A percentile compares a stretch with the other conserved stretches of the same genome.
Evolutionary conservation across 2,113 vertebrate species (phyloP).

Genomic region (Scomber colias): DNA sequence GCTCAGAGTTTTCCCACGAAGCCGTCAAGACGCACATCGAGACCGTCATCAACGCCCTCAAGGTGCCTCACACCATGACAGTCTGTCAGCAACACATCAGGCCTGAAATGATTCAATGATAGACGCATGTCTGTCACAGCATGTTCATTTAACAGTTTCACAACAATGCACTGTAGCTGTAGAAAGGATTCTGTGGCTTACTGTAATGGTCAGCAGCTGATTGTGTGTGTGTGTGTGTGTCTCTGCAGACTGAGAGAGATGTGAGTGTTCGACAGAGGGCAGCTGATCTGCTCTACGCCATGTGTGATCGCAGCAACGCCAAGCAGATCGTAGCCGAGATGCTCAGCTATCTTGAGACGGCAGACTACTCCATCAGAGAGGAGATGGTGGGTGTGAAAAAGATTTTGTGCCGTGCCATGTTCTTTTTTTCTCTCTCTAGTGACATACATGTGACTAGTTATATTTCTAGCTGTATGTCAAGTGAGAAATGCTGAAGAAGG

Average conservation of each 20-base stretch:
- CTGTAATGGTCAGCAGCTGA: not conserved
- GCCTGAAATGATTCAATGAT: not conserved
- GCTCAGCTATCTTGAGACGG: conserved; percentile 94
- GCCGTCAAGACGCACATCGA: conserved; percentile 90
- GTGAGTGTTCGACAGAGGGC: conserved; percentile 94
- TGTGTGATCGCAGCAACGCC: conserved; percentile 95
- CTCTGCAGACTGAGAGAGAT: conserved; percentile 90
- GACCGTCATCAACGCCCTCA: conserved; percentile 89
- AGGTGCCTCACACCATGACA: conserved; percentile 71
- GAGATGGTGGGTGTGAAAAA: conserved; percentile 86
- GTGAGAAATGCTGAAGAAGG: not conserved
- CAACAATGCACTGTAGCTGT: too few relatives aligned
- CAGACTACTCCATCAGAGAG: conserved; percentile 94
- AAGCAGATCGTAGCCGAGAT: conserved; percentile 96
- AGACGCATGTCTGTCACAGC: too few relatives aligned
- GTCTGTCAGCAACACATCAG: not conserved
- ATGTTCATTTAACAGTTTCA: too few relatives aligned
- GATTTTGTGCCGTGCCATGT: not conserved
- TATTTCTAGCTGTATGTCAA: not conserved
- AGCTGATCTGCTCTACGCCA: conserved; percentile 93
- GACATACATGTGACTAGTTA: not conserved
- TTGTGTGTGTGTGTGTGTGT: not conserved
- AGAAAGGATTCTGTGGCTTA: too few relatives aligned
- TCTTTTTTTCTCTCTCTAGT: not conserved
- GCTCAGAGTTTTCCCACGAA: conserved; percentile 86